A percentile compares a stretch with the other conserved stretches of the same genome.
These are phyloP conservation scores for Rallus crepitans DNA, from an alignment of 2,797 vertebrate species.

Conservation along the genomic window DNA sequence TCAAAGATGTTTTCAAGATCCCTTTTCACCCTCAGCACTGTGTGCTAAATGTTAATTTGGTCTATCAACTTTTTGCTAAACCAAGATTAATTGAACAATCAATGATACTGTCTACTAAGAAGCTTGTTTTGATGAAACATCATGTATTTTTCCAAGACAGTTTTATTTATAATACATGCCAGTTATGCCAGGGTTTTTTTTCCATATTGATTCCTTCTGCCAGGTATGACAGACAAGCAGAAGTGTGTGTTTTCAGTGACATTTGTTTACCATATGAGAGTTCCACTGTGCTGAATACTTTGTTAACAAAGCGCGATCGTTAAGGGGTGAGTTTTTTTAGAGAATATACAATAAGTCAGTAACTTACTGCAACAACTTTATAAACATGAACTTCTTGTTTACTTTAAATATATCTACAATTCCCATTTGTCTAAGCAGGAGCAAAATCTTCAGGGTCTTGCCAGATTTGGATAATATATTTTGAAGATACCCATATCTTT, in stretches of 20 bases:
- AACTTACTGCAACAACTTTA: not conserved
- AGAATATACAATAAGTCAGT: not conserved
- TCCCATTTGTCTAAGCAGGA: not conserved
- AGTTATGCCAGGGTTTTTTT: not conserved
- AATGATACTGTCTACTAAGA: not conserved
- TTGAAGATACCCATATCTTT: not conserved
- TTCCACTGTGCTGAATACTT: not conserved
- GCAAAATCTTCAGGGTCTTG: not conserved
- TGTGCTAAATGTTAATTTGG: not conserved
- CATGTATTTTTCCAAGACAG: not conserved
- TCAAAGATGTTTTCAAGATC: not conserved
- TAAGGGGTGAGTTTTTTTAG: not conserved
- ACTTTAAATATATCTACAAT: not conserved
- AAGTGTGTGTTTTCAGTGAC: not conserved
- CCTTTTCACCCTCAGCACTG: not conserved
- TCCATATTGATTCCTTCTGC: not conserved
- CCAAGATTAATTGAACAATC: not conserved
- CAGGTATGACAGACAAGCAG: not conserved
- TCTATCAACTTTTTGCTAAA: not conserved
- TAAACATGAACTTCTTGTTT: not conserved
- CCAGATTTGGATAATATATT: not conserved
- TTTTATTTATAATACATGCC: conserved; percentile 42
- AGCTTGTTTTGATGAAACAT: not conserved
- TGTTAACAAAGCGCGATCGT: not conserved
- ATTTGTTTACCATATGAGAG: not conserved